These are phyloP conservation scores for Agelaius phoeniceus DNA, from an alignment of 2,113 vertebrate genomes.

Conservation along the genomic window DNA sequence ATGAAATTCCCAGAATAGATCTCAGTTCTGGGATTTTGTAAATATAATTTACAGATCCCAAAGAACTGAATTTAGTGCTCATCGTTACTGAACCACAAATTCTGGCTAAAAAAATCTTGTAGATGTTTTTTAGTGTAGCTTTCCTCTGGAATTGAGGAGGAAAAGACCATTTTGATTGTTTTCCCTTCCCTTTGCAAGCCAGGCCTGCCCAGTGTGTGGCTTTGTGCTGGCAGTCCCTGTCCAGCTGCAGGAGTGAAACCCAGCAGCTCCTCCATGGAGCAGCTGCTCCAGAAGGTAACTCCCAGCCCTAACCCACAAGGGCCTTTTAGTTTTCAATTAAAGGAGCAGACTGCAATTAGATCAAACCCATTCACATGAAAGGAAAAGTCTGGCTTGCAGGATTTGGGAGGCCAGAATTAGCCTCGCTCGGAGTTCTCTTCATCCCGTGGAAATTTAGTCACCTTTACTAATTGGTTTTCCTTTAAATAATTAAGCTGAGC, in stretches of 20 bases:
- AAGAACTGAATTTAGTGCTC: not conserved
- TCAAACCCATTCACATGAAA: constrained; percentile 19
- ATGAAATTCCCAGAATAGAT: not conserved
- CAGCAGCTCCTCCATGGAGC: not conserved
- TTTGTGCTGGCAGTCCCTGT: not conserved
- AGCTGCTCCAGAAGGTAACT: not conserved
- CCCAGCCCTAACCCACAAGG: constrained; percentile 27
- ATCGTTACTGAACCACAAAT: not conserved
- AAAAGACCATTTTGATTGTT: not conserved
- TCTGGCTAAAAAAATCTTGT: not conserved
- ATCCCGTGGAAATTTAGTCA: constrained; percentile 67
- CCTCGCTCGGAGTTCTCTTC: constrained; percentile 8
- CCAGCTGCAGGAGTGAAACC: not conserved
- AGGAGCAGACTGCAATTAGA: constrained; percentile 38
- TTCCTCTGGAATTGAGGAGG: not conserved
- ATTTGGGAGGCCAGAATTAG: constrained; percentile 43
- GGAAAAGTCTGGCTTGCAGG: constrained; percentile 11
- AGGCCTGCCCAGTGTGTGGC: not conserved
- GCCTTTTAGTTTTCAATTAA: constrained; percentile 50
- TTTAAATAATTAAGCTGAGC: constrained; percentile 58
- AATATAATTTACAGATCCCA: not conserved
- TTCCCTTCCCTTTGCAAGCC: not conserved
- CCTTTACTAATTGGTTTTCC: constrained; percentile 72
- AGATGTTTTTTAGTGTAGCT: not conserved
- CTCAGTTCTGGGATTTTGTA: not conserved